Evolutionary conservation across 2,888 invertebrate genomes (phyloP).

Genomic region (Alentia gelatinosa): DNA sequence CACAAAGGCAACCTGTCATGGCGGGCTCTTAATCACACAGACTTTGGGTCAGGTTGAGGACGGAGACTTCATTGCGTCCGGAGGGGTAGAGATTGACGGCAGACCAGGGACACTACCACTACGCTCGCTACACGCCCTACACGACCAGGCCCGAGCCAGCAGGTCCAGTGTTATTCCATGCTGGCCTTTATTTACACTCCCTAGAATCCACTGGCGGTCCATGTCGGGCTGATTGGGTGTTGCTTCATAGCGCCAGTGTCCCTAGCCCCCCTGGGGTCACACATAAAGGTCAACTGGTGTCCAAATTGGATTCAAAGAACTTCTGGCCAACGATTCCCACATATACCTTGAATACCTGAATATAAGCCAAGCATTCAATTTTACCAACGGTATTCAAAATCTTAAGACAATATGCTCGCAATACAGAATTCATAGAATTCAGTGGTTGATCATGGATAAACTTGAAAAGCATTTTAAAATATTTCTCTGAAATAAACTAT

Average conservation of each 20-base stretch:
- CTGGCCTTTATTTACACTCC: background rate
- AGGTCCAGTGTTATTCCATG: background rate
- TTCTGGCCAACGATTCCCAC: too few species aligned
- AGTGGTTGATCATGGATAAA: too few species aligned
- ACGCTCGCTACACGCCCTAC: too few species aligned
- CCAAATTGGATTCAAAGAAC: constrained; percentile 1
- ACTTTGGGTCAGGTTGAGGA: background rate
- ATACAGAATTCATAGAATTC: too few species aligned
- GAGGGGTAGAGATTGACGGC: background rate
- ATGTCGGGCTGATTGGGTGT: background rate
- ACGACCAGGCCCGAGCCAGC: too few species aligned
- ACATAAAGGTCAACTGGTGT: background rate
- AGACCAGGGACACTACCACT: background rate
- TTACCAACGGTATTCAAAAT: too few species aligned
- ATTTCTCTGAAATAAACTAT: too few species aligned
- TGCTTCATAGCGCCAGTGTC: background rate
- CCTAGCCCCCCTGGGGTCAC: background rate
- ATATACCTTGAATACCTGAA: too few species aligned
- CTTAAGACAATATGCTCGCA: too few species aligned
- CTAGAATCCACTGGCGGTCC: background rate
- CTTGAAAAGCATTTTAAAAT: too few species aligned
- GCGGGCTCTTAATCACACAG: background rate
- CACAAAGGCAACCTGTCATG: constrained; percentile 27
- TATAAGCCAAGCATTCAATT: too few species aligned
- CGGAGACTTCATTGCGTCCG: background rate